These are phyloP conservation scores for Fringilla coelebs DNA, from an alignment of 2,797 vertebrate genomes.

Conservation along the genomic window DNA sequence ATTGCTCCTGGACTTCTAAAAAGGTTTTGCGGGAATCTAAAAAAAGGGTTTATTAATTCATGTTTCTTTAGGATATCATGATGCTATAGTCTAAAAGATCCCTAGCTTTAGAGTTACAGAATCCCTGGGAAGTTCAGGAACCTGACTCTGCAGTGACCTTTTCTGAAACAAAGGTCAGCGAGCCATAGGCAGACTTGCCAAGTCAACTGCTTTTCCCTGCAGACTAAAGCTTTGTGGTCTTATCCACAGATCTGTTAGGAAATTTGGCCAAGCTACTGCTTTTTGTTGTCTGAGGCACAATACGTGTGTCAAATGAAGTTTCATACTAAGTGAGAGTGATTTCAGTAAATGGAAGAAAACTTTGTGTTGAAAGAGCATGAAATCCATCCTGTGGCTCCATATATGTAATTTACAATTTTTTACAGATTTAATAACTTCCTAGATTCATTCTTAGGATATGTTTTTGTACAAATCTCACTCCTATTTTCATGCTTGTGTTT, in stretches of 20 bases:
- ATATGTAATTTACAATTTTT: neutral
- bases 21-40: neutral
- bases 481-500: neutral
- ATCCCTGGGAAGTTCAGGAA: conserved; percentile 29
- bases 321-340: neutral
- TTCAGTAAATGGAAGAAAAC: neutral
- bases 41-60: neutral
- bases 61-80: neutral
- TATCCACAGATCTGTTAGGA: neutral
- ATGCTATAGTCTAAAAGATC: neutral
- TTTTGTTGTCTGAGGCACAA: conserved; percentile 2
- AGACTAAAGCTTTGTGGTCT: conserved; percentile 23
- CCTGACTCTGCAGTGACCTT: neutral
- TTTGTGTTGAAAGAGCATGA: neutral
- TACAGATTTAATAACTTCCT: neutral
- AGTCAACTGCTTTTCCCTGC: conserved; percentile 40
- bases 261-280: neutral
- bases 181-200: conserved; percentile 29
- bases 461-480: neutral
- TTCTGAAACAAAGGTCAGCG: conserved; percentile 37
- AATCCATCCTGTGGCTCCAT: neutral
- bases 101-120: neutral
- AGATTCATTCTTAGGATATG: neutral
- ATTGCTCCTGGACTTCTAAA: neutral
- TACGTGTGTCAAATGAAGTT: neutral